Evolutionary conservation across 2,888 invertebrate species (phyloP), one percentile per base, ranked within the genome.

Genomic region (Saturnia japonica): DNA sequence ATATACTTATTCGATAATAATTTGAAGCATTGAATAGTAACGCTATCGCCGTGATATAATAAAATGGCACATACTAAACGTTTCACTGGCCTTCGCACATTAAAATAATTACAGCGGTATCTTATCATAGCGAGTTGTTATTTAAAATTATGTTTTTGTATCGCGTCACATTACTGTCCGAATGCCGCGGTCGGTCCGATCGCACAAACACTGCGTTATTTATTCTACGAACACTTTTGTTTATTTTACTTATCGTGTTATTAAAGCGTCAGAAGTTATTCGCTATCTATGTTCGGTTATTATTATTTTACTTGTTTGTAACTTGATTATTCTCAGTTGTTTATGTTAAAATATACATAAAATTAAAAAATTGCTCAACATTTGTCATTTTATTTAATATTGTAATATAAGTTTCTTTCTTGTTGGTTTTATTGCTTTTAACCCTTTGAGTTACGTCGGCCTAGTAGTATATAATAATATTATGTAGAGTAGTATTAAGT

Each of bases 11-110:
- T 54, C 71, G 68, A 68, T 73, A 74, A 64, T 76, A 70, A 74
- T 71, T 71, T 70, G 72, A 57, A 70, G 34, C 68, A 69, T 47
- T 66, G 64, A 43, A 43, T 43, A 73, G 54, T 57, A 19, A 67
- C 71, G 74, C 79, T 85, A 83, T 82, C 78, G 76, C 68, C 72
- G 73, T 77, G 76, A 79, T 82, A 79, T 77, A 77, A 78, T 79
- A 84, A 84, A 83, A 79, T 78, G 73, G 74, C 75, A 77, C 77
- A 80, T 78, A 77, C 70, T 70, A 75, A 77, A 74, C 72, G 74
- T 72, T 75, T 73, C 72, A 77, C 76, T 78, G 79, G 78, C 81
- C 80, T 83, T 81, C 78, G 77, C 75, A 69, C 72, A 75, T 60
- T 75, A 72, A 72, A 75, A 74, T 78, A 76, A 75, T 75, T 76